Evolutionary conservation across 2,113 vertebrate species (phyloP).

Genomic region (Chaenocephalus aceratus): DNA sequence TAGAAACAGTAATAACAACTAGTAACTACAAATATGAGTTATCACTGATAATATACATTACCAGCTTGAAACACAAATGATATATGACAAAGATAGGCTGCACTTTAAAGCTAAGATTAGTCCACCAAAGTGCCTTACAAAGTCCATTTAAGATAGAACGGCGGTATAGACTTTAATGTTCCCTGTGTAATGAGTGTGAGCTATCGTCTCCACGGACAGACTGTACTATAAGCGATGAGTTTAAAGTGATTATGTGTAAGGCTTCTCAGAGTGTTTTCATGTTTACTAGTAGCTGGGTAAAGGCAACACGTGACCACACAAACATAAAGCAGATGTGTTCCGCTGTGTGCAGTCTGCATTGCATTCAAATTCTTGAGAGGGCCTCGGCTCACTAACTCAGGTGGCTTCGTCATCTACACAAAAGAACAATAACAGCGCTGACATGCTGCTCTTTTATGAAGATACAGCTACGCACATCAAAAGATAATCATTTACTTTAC

Average conservation of each 20-base stretch:
- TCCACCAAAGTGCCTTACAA: conserved; percentile 39
- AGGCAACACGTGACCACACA: conserved; percentile 2
- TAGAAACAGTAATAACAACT: neutral
- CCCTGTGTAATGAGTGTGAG: conserved; percentile 31
- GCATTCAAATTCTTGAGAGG: conserved; percentile 4
- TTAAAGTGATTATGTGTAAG: neutral
- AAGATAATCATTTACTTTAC: conserved; percentile 19
- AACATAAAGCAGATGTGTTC: neutral
- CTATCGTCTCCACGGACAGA: neutral
- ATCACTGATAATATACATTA: neutral
- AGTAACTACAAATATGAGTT: neutral
- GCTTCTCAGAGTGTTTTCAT: neutral
- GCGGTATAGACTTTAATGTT: conserved; percentile 45
- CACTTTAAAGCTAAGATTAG: conserved; percentile 38
- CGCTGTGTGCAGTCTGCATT: neutral
- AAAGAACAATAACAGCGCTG: conserved; percentile 24
- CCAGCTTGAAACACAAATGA: neutral
- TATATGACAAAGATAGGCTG: conserved; percentile 8
- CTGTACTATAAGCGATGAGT: neutral
- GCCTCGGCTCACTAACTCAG: neutral
- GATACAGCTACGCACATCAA: conserved; percentile 17
- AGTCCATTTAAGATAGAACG: conserved; percentile 28
- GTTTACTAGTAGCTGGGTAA: neutral
- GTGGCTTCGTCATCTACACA: conserved; percentile 8
- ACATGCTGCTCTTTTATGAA: conserved; percentile 44